Percentiles rank a stretch among this genome's conserved stretches.
These are phyloP conservation scores for Microcebus tavaratra DNA, from an alignment of 2,113 vertebrate genomes.

Conservation along the genomic window DNA sequence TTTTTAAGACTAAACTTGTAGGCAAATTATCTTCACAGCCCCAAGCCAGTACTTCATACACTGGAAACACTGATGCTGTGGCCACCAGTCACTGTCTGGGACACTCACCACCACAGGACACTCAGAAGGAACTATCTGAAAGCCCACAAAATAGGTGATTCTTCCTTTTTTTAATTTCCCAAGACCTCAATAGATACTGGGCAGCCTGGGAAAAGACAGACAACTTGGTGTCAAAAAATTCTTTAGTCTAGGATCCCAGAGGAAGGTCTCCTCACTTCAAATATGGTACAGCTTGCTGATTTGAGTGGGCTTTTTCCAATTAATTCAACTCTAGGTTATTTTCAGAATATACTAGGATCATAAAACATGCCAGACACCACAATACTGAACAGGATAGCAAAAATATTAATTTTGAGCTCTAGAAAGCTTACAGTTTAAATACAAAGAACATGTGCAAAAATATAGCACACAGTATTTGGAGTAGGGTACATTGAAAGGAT, in stretches of 20 bases:
- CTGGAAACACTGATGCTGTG: not conserved
- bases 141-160: not conserved
- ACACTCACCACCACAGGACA: not conserved
- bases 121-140: not conserved
- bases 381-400: not conserved
- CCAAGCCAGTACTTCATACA: not conserved
- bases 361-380: not conserved
- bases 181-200: not conserved
- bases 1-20: conserved; percentile 1
- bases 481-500: not conserved
- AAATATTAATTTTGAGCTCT: not conserved
- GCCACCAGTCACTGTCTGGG: not conserved
- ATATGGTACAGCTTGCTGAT: not conserved
- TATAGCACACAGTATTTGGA: not conserved
- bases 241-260: not conserved
- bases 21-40: not conserved
- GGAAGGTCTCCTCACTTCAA: not conserved
- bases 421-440: conserved; percentile 5
- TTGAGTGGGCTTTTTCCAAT: not conserved
- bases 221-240: not conserved
- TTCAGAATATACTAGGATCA: not conserved
- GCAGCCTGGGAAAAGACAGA: not conserved
- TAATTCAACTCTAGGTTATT: not conserved
- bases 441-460: not conserved
- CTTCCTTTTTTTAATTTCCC: not conserved